Conservation (phyloP, 92 coral and sea anemone genomes). For the Ricordea florida region DNA sequence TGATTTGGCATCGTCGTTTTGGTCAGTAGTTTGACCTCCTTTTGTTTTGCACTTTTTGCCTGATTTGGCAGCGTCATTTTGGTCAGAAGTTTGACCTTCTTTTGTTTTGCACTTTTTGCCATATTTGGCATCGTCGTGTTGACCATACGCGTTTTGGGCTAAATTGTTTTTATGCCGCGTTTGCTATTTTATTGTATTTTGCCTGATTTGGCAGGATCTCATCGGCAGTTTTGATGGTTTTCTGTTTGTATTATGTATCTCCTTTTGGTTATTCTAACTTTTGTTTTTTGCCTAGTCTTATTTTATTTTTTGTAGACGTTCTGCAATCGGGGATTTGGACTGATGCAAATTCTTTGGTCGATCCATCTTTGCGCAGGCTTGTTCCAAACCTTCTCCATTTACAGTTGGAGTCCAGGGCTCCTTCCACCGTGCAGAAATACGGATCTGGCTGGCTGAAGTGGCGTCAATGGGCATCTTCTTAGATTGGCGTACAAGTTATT, state of each 20-base stretch:
- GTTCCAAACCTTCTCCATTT: constrained; percentile 20
- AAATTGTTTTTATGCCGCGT: too few species aligned
- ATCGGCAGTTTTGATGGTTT: too few species aligned
- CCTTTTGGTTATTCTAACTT: constrained; percentile 11
- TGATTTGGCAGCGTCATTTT: too few species aligned
- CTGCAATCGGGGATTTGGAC: constrained; percentile 28
- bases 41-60: too few species aligned
- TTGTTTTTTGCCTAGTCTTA: background rate
- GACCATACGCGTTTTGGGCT: too few species aligned
- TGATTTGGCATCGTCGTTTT: too few species aligned
- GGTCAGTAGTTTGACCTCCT: too few species aligned
- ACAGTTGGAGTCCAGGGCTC: constrained; percentile 31
- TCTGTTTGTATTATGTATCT: constrained; percentile 4
- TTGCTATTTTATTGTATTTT: too few species aligned
- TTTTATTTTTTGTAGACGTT: constrained; percentile 20
- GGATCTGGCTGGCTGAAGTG: constrained; percentile 23
- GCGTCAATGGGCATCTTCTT: constrained; percentile 12
- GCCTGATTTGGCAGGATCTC: too few species aligned
- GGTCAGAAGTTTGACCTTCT: too few species aligned
- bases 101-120: too few species aligned
- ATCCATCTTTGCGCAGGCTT: constrained; percentile 8
- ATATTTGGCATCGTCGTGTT: too few species aligned
- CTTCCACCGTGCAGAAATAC: constrained; percentile 41
- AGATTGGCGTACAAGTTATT: constrained; percentile 11
- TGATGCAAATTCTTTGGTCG: constrained; percentile 8